Base-by-base conservation (phyloP, 2,113 vertebrate genomes). In the Gallinago media region DNA sequence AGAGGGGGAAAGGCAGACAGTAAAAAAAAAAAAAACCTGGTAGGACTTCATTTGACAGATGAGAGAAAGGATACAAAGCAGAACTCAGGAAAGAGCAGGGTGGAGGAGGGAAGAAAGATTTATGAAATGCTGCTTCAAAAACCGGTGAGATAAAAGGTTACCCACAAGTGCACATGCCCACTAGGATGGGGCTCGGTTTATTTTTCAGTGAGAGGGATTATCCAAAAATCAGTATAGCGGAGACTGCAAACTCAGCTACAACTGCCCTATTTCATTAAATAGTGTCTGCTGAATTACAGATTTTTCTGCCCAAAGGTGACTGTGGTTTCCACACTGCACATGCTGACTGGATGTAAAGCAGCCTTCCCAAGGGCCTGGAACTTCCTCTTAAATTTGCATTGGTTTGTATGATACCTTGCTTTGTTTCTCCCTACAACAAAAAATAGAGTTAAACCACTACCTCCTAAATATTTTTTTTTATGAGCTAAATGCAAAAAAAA, bases 21-120 rank as follows among this genome's bases (percentile, higher is more conserved):
- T 12, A n/a, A 47, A n/a, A 55, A 77, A 74, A 77, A 74, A 38
- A 38, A 12, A 38, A 10, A 38, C 38, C 13, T 68, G 6, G 10
- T 75, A 49, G 6, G 22, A 14, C 32, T 96, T 63, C 17, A 56
- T 96, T 87, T 92, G 87, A 80, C 49, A 96, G 36, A 72, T 54
- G 40, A 86, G 15, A 25, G 38, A 91, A 32, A 81, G 21, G n/a
- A 93, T 18, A 93, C 15, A 94, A 92, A 95, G 54, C 50, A 95
- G 89, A 91, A 89, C 76, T 88, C 65, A 6, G 15, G 79, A 95
- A 96, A 92, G 54, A 92, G 31, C 16, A 66, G 36, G 50, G 54
- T 74, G 29, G 27, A 55, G 10, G 10, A 66, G 3, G 29, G 46
- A 42, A 55, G 27, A 88, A 91, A 67, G 15, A 34, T 3, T 34